Conservation (phyloP, 1,140 invertebrate genomes). For the Drosophila quadrilineata region DNA sequence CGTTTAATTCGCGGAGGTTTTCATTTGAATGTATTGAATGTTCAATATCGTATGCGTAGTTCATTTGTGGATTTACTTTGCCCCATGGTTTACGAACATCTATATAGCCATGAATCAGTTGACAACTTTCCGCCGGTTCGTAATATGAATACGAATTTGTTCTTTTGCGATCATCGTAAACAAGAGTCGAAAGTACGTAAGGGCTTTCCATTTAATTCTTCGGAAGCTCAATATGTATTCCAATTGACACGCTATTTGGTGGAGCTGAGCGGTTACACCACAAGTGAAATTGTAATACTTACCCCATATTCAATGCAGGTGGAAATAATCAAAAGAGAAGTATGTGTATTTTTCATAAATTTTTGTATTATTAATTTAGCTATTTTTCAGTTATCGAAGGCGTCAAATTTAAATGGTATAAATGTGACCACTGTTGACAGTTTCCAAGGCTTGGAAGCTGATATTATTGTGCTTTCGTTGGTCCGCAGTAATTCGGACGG, state of each 20-base stretch:
- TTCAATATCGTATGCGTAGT: slow-evolving; percentile 87
- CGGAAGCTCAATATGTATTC: not conserved
- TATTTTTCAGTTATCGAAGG: slow-evolving; percentile 80
- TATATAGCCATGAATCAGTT: slow-evolving; percentile 84
- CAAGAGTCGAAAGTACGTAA: not conserved
- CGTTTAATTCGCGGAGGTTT: slow-evolving; percentile 85
- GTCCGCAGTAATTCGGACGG: slow-evolving; percentile 87
- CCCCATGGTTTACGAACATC: slow-evolving; percentile 84
- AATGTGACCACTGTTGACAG: slow-evolving; percentile 86
- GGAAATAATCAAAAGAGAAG: slow-evolving; percentile 19
- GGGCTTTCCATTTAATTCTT: not conserved
- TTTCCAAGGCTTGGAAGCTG: slow-evolving; percentile 92
- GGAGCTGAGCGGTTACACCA: not conserved
- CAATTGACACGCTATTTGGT: slow-evolving; percentile 3
- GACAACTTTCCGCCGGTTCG: slow-evolving; percentile 82
- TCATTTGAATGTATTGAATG: slow-evolving; percentile 82
- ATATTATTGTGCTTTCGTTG: slow-evolving; percentile 91
- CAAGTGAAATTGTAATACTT: slow-evolving; percentile 83
- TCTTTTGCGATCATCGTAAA: slow-evolving; percentile 80
- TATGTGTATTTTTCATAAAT: not conserved
- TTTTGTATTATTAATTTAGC: not conserved
- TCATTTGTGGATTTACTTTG: slow-evolving; percentile 84
- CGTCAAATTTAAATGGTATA: slow-evolving; percentile 82
- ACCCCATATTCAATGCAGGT: slow-evolving; percentile 85
- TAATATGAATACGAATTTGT: slow-evolving; percentile 83